Base-by-base conservation (phyloP, 2,888 invertebrate genomes). In the Epinotia bilunana region DNA sequence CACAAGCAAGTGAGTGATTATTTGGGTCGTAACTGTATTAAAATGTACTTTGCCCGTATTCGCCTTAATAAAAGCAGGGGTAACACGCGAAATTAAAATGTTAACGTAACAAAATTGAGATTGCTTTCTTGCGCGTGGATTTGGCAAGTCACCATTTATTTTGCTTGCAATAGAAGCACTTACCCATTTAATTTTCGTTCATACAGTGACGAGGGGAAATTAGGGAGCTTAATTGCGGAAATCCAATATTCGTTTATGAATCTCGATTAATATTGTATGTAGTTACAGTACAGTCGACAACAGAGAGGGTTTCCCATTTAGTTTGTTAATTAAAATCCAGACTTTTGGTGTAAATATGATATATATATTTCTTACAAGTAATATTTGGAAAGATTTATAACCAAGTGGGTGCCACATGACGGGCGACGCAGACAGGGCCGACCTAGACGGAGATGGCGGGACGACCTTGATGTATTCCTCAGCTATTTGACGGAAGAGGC, bases 111-210 rank as follows among this genome's bases (percentile, higher is more conserved):
- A 65, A 71, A 18, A 71, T 74, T 74, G 74, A 74, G 71, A 65
- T 53, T 60, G 65, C 64, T 49, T 74, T 49, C 63, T 60, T 69
- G 9, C 20, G 13, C 70, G 58, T 69, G 74, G 61, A 65, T 71
- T 71, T 71, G 39, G 74, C 71, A 71, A 74, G 74, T 74, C 74
- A 71, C 65, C 60, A 65, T 74, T 71, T 71, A 71, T 65, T 64
- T 49, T 55, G 73, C 39, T 72, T 61, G 53, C 20, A 20, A 61
- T 53, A 63, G 23, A 70, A 70, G 65, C 53, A n/a, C 13, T 53
- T 53, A 53, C 53, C 33, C 53, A 64, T 53, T 71, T 68, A 16
- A 67, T 73, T 68, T 73, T 62, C 60, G 53, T 60, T 60, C 61
- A 13, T 18, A 28, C 20, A 49, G 18, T 53, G 70, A 62, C 61